Evolutionary conservation across 2,113 vertebrate genomes (phyloP).

Genomic region (Lycaon pictus): DNA sequence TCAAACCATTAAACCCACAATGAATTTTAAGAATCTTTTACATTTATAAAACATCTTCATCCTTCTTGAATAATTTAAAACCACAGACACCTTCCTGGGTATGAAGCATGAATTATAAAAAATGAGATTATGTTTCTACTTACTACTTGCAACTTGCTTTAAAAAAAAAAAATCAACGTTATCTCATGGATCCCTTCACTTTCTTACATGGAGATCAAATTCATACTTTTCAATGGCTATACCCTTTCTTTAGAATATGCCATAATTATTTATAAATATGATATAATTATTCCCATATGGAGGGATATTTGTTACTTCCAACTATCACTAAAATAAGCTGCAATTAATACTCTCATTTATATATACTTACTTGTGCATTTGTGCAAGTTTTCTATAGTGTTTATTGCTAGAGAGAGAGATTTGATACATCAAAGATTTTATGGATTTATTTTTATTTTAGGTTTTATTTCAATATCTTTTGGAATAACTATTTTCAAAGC

Average conservation of each 20-base stretch:
- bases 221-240: background rate
- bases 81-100: slow-evolving; percentile 11
- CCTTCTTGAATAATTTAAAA: slow-evolving; percentile 66
- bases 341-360: background rate
- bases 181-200: background rate
- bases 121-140: slow-evolving; percentile 28
- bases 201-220: background rate
- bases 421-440: background rate
- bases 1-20: slow-evolving; percentile 13
- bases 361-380: background rate
- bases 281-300: background rate
- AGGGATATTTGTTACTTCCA: background rate
- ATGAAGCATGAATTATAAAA: slow-evolving; percentile 52
- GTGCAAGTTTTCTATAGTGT: background rate
- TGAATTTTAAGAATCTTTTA: slow-evolving; percentile 56
- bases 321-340: slow-evolving; percentile 22
- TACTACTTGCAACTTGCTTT: slow-evolving; percentile 29
- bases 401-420: background rate
- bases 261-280: background rate
- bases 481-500: slow-evolving; percentile 44
- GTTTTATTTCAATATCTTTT: slow-evolving; percentile 23
- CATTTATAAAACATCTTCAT: slow-evolving; percentile 55
- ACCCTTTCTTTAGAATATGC: background rate
- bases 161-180: background rate
- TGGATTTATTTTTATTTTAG: background rate